Evolutionary conservation across 2,888 invertebrate genomes (phyloP).

Genomic region (Euphydryas editha): DNA sequence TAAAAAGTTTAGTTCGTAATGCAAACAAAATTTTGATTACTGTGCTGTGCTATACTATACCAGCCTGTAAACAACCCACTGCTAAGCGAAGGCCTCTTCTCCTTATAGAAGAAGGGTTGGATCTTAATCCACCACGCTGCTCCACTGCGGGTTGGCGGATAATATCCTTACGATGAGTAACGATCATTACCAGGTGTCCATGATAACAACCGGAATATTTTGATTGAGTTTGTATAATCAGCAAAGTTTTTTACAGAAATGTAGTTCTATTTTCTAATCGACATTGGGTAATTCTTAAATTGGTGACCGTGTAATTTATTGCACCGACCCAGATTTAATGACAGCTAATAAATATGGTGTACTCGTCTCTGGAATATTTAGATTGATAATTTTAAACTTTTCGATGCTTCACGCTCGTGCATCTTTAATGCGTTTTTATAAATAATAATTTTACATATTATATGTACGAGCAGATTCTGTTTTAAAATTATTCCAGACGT

Average conservation of each 20-base stretch:
- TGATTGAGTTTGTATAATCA: too few relatives aligned
- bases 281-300: conserved; percentile 36
- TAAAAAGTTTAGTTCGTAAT: too few relatives aligned
- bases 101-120: too few relatives aligned
- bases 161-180: too few relatives aligned
- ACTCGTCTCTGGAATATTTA: conserved; percentile 14
- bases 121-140: too few relatives aligned
- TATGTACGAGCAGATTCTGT: neutral
- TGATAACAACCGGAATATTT: too few relatives aligned
- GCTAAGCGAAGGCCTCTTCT: too few relatives aligned
- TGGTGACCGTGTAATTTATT: conserved; percentile 39
- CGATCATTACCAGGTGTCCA: too few relatives aligned
- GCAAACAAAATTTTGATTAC: too few relatives aligned
- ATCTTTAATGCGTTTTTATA: neutral
- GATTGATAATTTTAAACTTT: conserved; percentile 23
- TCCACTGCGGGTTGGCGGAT: too few relatives aligned
- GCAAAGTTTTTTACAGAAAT: conserved; percentile 2
- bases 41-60: too few relatives aligned
- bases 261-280: conserved; percentile 18
- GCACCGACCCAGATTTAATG: conserved; percentile 41
- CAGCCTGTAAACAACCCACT: too few relatives aligned
- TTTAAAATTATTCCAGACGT: neutral
- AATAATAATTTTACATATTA: neutral
- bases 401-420: conserved; percentile 1
- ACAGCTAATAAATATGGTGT: conserved; percentile 39